Conservation (phyloP, 2,888 invertebrate genomes). For the Andrena dorsata region DNA sequence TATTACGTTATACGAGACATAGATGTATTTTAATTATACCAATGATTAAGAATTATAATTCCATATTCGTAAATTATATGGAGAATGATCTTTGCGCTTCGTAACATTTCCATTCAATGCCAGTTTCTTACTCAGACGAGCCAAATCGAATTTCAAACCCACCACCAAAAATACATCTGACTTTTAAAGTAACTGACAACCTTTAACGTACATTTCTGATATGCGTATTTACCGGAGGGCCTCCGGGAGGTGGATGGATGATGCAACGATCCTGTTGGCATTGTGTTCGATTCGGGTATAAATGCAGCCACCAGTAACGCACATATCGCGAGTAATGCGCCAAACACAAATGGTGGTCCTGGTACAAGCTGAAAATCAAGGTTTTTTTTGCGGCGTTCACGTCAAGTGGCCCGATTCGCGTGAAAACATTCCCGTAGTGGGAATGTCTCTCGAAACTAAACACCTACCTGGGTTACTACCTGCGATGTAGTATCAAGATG, state of each 20-base stretch:
- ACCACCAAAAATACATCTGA: constrained; percentile 82
- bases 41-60: neutral
- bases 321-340: constrained; percentile 97
- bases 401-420: neutral
- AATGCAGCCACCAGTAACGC: constrained; percentile 97
- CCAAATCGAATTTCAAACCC: constrained; percentile 68
- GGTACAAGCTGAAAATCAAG: constrained; percentile 90
- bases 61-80: neutral
- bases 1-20: constrained; percentile 30
- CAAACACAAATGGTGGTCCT: constrained; percentile 99
- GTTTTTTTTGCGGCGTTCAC: neutral
- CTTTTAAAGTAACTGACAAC: constrained; percentile 80
- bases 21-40: constrained; percentile 45
- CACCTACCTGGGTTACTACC: constrained; percentile 76
- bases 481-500: constrained; percentile 86
- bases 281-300: constrained; percentile 89
- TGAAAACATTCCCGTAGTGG: neutral
- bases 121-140: neutral
- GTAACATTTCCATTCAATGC: neutral
- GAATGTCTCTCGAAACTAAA: neutral
- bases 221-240: constrained; percentile 85
- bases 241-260: constrained; percentile 88
- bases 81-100: neutral
- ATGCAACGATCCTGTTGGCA: constrained; percentile 85
- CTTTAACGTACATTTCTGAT: constrained; percentile 85